These are phyloP conservation scores for Hirtodrosophila histrioides DNA, from an alignment of 2,888 invertebrate genomes.

Conservation along the genomic window DNA sequence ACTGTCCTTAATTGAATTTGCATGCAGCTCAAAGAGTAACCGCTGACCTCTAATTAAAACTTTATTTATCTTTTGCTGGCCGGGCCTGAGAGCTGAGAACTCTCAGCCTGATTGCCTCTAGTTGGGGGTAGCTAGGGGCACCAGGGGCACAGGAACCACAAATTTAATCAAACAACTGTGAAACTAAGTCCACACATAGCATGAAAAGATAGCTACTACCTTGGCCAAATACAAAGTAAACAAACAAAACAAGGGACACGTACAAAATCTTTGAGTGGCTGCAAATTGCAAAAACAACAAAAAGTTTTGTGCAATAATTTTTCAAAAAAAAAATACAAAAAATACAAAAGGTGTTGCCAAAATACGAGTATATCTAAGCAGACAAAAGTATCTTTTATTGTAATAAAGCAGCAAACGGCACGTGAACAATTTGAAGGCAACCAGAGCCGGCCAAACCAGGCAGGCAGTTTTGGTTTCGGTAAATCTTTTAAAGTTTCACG, in stretches of 20 bases:
- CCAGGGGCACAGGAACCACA: conserved; percentile 45
- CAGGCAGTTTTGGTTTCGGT: conserved; percentile 13
- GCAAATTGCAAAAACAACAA: conserved; percentile 52
- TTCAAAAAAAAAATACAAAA: conserved; percentile 17
- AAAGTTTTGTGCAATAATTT: conserved; percentile 66
- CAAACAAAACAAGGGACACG: conserved; percentile 32
- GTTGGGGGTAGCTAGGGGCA: conserved; percentile 4
- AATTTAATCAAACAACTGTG: conserved; percentile 70
- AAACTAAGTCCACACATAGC: conserved; percentile 40
- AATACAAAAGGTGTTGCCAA: conserved; percentile 41
- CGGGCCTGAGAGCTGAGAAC: conserved; percentile 4
- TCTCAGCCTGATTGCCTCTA: conserved; percentile 38
- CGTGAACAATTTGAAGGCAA: conserved; percentile 38
- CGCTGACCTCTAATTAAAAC: conserved; percentile 65
- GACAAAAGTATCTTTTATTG: conserved; percentile 61
- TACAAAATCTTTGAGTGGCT: conserved; percentile 47
- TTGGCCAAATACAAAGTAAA: conserved; percentile 15
- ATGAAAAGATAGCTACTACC: conserved; percentile 38
- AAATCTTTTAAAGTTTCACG: conserved; percentile 69
- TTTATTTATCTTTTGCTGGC: conserved; percentile 50
- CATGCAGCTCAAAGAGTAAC: conserved; percentile 38
- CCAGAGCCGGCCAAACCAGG: conserved; percentile 5
- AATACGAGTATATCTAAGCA: conserved; percentile 31
- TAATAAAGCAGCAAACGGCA: conserved; percentile 51
- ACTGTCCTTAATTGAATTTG: conserved; percentile 46